Evolutionary conservation across 2,113 vertebrate genomes (phyloP), one percentile per base, ranked within the genome.

Genomic region (Macrotis lagotis): DNA sequence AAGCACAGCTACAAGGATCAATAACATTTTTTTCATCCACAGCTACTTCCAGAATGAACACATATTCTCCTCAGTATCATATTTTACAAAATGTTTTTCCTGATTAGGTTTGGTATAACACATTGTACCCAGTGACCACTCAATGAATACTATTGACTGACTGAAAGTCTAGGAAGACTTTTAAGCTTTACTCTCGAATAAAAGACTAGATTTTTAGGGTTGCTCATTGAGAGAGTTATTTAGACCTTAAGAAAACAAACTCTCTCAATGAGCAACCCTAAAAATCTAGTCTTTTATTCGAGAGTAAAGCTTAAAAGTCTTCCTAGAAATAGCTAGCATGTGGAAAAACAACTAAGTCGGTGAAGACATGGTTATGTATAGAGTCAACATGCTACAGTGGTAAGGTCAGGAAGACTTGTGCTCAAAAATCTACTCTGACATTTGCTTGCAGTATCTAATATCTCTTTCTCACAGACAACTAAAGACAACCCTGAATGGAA

Each of bases 211-310:
- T 53, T 93, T n/a, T 48, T 92, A 92, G 31, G 92, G 93, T 48
- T 50, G 25, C 26, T 59, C 50, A 93, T 0, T 94, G 26, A 93
- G 4, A 92, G 48, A 55, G 1, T 11, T 48, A 52, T 50, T 74
- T 52, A n/a, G 49, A 25, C 49, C 49, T 59, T 53, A 25, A 53
- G 1, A 52, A 10, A n/a, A 26, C 14, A 91, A 74, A 52, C 25
- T 90, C 48, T 92, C 4, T 93, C 26, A 94, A 0, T 93, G 50
- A 59, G 26, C 25, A 50, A 48, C 93, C 92, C 31, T 92, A 92
- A 48, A 48, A 93, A 53, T 44, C 9, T 19, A 2, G 1, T 44
- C 1, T 31, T 94, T 90, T 89, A 44, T 94, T 91, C 10, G 28
- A 37, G 48, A 50, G 48, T 50, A 8, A 93, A 28, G 44, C 50